Evolutionary conservation across 1,140 invertebrate species (phyloP), one percentile per base, ranked within the genome.

Genomic region (Hylyphantes graminicola): DNA sequence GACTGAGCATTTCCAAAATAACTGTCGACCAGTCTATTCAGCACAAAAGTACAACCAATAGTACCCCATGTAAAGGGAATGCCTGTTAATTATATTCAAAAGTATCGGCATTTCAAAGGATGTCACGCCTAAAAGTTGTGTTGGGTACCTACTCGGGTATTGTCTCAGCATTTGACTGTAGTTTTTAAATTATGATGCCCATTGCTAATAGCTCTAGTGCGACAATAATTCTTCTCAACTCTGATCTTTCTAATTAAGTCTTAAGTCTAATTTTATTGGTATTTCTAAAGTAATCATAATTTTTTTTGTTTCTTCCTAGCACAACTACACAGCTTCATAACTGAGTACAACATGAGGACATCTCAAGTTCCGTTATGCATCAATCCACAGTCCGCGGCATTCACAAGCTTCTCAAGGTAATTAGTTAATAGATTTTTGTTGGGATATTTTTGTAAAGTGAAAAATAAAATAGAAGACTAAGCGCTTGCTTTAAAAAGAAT

Each of bases 381-480:
- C 92, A 99, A 99, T 92, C 98, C 97, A 86, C 96, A 98, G 92
- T 98, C 97, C 87, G 97, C 97, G 89, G 96, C 97, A 89, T 99
- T 98, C 92, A 99, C 98, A 92, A 98, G 96, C 92, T 99, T 99
- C 93, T 96, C 97, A 92, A 98, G 96, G 96, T 98, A 95, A 96
- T 91, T 54, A 15, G 17, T 61, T 15, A 15, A 11, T 7, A n/a
- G n/a, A n/a, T 7, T 67, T 17, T 19, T 17, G 5, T 21, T 65
- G 13, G 10, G 10, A 67, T 35, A 67, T n/a, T 15, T 12, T 65
- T 67, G n/a, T 67, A 67, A 67, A 67, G 21, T 67, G 64, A 12
- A 8, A 12, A 67, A 67, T 19, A 67, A 17, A 17, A 67, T 21
- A 7, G 64, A 67, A 67, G 2, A 35, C 5, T 2, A 35, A 35